Evolutionary conservation across 2,113 vertebrate genomes (phyloP), one percentile per base, ranked within the genome.

Genomic region (Pseudolaguvia tuberculata): DNA sequence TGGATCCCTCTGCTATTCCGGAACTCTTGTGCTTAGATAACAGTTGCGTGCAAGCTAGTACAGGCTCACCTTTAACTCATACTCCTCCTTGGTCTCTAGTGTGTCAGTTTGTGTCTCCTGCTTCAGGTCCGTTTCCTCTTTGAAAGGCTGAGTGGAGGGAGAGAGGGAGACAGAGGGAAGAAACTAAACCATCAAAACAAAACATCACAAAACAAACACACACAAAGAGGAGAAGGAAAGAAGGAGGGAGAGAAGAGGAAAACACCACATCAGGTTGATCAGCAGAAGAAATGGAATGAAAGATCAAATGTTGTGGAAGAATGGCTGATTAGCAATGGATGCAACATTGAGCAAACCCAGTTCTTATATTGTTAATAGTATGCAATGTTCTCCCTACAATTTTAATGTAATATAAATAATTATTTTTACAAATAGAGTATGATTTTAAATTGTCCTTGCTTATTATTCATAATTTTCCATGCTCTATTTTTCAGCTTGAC

Each of bases 81-180:
- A 96, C 84, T 98, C 95, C 85, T 98, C 95, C 12, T 94, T 89
- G 4, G 95, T 91, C 87, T 98, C 95, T 7, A 91, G 87, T 63
- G 94, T 90, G 86, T 98, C 95, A 0, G 92, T 96, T 77, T 92
- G 90, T 71, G 95, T 83, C 59, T 98, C 95, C 89, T 94, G 95
- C 87, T 98, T 98, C 88, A 96, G 81, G 80, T 98, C 96, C 85
- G 94, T 92, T 4, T 96, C 95, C 0, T 98, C 95, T 88, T 98
- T 98, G 90, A 97, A 96, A 0, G 96, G 92, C 94, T 96, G 90
- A 62, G 88, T 90, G 90, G 88, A 88, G 88, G 89, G 90, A 91
- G 89, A 92, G 86, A 92, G 88, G 88, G 84, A 88, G 87, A 92
- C 88, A 89, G 90, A 88, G 72, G 83, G 90, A 88, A 91, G 81